These are phyloP conservation scores for Ridgeia piscesae DNA, from an alignment of 1,140 invertebrate genomes.

Conservation along the genomic window DNA sequence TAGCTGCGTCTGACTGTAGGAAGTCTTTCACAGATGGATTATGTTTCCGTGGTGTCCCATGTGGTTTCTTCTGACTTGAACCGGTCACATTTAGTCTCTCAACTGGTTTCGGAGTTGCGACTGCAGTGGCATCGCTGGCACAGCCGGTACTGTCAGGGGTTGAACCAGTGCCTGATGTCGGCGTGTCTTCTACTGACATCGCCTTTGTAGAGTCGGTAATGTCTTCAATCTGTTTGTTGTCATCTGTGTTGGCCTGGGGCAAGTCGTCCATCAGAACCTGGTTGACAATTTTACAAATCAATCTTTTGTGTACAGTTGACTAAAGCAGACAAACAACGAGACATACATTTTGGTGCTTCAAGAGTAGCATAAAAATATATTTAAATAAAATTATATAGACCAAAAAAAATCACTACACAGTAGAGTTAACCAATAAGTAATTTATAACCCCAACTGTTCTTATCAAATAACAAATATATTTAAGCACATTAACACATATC, in stretches of 20 bases:
- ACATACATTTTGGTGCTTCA: no score
- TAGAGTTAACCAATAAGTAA: no score
- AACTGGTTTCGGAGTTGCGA: neutral
- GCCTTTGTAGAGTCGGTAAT: neutral
- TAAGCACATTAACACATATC: no score
- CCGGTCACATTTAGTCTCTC: neutral
- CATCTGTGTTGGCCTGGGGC: neutral
- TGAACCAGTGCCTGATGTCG: conserved; percentile 1
- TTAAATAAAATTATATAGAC: no score
- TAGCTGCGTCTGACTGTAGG: conserved; percentile 28
- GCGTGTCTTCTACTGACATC: neutral
- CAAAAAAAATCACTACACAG: no score
- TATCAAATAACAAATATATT: no score
- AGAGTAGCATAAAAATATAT: no score
- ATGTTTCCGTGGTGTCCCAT: conserved; percentile 27
- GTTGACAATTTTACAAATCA: neutral
- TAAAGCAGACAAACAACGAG: no score
- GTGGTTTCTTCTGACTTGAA: neutral
- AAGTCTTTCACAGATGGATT: conserved; percentile 39
- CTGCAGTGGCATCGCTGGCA: neutral
- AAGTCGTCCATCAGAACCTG: neutral
- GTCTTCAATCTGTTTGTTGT: neutral
- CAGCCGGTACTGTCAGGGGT: neutral
- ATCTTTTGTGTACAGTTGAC: neutral
- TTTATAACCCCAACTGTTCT: no score